Evolutionary conservation across 1,140 invertebrate species (phyloP).

Genomic region (Sitobion miscanthi): DNA sequence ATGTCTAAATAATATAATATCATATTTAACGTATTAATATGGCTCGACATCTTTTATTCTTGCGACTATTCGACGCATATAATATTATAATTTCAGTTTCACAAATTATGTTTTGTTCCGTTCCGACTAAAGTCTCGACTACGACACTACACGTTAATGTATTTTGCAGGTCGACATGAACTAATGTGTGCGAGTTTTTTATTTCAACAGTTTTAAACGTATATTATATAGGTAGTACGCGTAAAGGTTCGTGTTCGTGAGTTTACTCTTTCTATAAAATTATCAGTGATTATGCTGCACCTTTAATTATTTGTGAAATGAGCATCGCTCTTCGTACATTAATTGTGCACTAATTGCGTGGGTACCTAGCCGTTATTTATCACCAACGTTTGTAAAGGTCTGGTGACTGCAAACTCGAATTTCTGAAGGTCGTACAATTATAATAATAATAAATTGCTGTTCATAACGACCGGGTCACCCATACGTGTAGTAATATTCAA

Average conservation of each 20-base stretch:
- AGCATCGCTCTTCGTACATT: neutral
- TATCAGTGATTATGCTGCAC: neutral
- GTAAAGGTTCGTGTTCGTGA: neutral
- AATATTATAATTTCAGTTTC: neutral
- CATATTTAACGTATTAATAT: too few relatives aligned
- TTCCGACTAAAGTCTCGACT: neutral
- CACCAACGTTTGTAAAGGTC: neutral
- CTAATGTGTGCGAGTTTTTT: neutral
- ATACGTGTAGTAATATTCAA: neutral
- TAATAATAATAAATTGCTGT: neutral
- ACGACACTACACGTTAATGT: neutral
- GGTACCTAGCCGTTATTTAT: neutral
- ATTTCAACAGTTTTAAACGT: neutral
- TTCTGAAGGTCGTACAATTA: neutral
- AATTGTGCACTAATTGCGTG: neutral
- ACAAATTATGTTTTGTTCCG: neutral
- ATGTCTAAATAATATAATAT: too few relatives aligned
- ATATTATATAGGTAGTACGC: neutral
- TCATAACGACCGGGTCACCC: neutral
- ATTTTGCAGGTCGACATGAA: neutral
- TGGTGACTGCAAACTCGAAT: neutral
- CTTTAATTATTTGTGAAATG: neutral
- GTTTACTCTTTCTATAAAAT: neutral
- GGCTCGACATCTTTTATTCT: too few relatives aligned
- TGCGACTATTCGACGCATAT: neutral